A percentile compares a stretch with the other conserved stretches of the same genome.
phyloP scores from a whole-genome alignment of 2,113 vertebrate species.

The Opisthocomus hoazin region DNA sequence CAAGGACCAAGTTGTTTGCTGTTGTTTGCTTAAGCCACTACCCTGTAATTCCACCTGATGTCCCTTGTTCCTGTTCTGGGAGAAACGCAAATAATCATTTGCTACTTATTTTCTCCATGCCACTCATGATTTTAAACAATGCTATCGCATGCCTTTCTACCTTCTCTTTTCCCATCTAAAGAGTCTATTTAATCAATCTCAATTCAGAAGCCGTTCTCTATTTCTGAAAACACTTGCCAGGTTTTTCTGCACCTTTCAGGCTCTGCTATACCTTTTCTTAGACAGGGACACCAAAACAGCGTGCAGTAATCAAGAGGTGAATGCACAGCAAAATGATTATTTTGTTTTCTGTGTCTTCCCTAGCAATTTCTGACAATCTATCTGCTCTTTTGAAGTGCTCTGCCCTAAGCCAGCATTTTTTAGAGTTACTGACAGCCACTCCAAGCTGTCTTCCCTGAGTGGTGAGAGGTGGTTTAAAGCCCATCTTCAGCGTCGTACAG shows the following conservation, averaged over 20 bases:
- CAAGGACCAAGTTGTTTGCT: background rate
- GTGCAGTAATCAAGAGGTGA: background rate
- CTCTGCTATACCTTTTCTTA: background rate
- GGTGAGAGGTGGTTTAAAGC: background rate
- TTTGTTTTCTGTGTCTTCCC: constrained; percentile 18
- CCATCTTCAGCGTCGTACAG: background rate
- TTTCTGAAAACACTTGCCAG: constrained; percentile 29
- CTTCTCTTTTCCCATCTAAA: background rate
- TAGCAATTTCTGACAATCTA: background rate
- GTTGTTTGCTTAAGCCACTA: constrained; percentile 6
- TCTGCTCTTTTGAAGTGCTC: background rate
- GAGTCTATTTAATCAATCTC: constrained; percentile 52
- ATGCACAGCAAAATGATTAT: constrained; percentile 15
- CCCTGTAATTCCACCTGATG: background rate
- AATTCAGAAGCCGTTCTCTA: background rate
- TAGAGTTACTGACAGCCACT: constrained; percentile 13
- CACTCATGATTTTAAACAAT: constrained; percentile 26
- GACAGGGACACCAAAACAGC: background rate
- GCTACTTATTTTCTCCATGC: constrained; percentile 36
- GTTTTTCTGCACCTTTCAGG: background rate
- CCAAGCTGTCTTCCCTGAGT: background rate
- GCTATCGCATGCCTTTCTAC: background rate
- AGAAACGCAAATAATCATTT: constrained; percentile 35
- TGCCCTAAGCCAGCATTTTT: background rate
- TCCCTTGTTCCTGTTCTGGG: background rate